Evolutionary conservation across 2,888 invertebrate genomes (phyloP).

Genomic region (Chalcis sispes): DNA sequence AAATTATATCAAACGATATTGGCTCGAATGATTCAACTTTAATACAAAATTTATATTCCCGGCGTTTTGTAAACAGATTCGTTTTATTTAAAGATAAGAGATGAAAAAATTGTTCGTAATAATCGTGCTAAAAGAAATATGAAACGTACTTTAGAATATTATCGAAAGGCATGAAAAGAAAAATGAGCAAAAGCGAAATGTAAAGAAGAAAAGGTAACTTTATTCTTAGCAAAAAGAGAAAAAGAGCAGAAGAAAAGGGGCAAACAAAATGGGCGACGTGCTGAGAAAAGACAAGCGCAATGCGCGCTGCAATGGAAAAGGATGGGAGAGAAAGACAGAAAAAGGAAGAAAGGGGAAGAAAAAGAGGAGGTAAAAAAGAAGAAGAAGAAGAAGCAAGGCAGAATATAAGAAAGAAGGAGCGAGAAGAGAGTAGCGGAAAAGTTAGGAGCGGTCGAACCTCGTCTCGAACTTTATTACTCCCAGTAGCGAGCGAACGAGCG

Average conservation of each 20-base stretch:
- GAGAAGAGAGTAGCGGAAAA: conserved; percentile 45
- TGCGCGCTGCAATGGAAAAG: background rate
- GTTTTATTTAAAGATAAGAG: no score
- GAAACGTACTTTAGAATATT: conserved; percentile 37
- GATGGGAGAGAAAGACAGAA: background rate
- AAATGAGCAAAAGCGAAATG: conserved; percentile 2
- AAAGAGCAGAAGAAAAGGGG: conserved; percentile 7
- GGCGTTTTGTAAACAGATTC: no score
- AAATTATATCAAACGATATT: no score
- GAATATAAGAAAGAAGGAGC: background rate
- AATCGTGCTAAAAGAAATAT: conserved; percentile 31
- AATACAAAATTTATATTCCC: no score
- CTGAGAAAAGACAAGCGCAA: conserved; percentile 52
- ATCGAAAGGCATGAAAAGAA: conserved; percentile 2
- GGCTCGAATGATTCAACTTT: no score
- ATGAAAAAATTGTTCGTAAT: conserved; percentile 7
- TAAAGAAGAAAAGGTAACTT: conserved; percentile 32
- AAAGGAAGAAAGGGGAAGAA: conserved; percentile 14
- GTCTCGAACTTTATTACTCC: conserved; percentile 59
- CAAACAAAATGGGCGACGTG: conserved; percentile 52
- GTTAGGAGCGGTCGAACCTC: conserved; percentile 48
- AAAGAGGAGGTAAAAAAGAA: background rate
- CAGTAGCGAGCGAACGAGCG: conserved; percentile 31
- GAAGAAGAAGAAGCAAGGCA: background rate
- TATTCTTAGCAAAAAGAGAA: conserved; percentile 23